Evolutionary conservation across 2,888 invertebrate species (phyloP).

Genomic region (Tinea semifulvella): DNA sequence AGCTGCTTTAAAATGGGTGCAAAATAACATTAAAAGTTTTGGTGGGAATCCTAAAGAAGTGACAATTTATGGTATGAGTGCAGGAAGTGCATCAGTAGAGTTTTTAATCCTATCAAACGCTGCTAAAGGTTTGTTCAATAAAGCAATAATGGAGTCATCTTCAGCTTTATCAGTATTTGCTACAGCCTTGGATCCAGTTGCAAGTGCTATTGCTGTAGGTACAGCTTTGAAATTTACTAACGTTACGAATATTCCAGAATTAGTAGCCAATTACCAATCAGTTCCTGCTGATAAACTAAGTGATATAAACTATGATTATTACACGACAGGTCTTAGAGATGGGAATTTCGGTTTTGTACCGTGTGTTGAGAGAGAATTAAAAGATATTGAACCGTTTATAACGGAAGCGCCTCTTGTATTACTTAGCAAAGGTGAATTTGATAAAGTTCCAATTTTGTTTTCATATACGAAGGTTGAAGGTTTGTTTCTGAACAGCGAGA

Average conservation of each 20-base stretch:
- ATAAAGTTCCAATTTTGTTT: constrained; percentile 10
- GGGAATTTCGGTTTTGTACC: constrained; percentile 31
- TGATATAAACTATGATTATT: constrained; percentile 22
- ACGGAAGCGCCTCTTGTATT: constrained; percentile 20
- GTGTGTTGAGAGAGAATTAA: constrained; percentile 24
- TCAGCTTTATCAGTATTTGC: not conserved
- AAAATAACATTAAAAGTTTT: constrained; percentile 11
- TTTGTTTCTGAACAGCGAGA: constrained; percentile 8
- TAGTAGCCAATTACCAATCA: constrained; percentile 22
- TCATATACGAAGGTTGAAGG: constrained; percentile 4
- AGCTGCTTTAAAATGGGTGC: constrained; percentile 11
- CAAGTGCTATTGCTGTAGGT: not conserved
- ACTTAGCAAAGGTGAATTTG: not conserved
- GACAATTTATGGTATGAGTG: constrained; percentile 11
- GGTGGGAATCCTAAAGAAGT: constrained; percentile 9
- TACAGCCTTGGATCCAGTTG: not conserved
- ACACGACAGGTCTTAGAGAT: constrained; percentile 24
- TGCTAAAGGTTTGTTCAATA: constrained; percentile 9
- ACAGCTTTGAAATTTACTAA: not conserved
- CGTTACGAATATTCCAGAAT: constrained; percentile 17
- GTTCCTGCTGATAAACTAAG: constrained; percentile 23
- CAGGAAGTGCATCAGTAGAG: constrained; percentile 11
- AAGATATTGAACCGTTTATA: constrained; percentile 22
- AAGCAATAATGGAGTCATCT: constrained; percentile 11
- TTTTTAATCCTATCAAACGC: constrained; percentile 1